These are phyloP conservation scores for Syrista parreyssii DNA, from an alignment of 2,888 invertebrate genomes.

Conservation along the genomic window DNA sequence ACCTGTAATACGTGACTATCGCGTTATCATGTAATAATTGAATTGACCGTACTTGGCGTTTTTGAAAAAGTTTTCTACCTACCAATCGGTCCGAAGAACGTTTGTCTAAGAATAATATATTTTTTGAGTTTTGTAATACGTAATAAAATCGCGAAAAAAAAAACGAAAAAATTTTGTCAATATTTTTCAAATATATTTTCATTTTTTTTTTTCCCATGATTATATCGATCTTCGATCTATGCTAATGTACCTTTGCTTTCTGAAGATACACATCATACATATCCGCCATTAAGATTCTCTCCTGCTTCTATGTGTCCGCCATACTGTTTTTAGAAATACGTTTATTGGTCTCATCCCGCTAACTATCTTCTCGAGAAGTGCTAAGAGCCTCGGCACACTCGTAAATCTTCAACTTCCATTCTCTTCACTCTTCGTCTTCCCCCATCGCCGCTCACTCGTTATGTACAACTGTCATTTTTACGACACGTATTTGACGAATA, in stretches of 20 bases:
- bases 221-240: neutral
- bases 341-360: conserved; percentile 56
- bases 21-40: neutral
- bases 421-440: conserved; percentile 24
- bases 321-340: conserved; percentile 52
- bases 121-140: neutral
- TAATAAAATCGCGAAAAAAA: neutral
- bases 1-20: neutral
- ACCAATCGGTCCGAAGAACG: neutral
- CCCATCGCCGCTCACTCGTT: conserved; percentile 13
- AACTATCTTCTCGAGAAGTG: conserved; percentile 55
- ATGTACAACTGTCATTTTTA: conserved; percentile 1
- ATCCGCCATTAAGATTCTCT: neutral
- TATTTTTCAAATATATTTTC: neutral
- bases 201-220: neutral
- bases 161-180: no score
- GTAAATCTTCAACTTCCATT: conserved; percentile 53
- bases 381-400: conserved; percentile 58
- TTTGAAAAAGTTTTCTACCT: neutral
- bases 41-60: neutral
- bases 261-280: neutral
- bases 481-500: neutral
- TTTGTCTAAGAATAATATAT: neutral
- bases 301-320: conserved; percentile 31
- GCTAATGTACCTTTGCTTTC: neutral